Base-by-base conservation (phyloP, 2,888 invertebrate genomes). In the Agrochola macilenta region DNA sequence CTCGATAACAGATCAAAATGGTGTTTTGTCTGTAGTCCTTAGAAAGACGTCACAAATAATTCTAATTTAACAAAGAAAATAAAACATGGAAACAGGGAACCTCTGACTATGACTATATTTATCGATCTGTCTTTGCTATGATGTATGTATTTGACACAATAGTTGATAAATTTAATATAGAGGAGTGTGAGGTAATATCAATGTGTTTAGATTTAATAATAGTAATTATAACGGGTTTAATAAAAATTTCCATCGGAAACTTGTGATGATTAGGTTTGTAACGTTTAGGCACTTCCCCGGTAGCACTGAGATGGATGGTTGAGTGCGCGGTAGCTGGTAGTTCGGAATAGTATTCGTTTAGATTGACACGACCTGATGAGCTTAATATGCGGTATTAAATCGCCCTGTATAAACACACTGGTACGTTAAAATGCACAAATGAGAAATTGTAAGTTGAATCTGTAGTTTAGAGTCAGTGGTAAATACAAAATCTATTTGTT, bases 61-160 rank as follows among this genome's bases (percentile, higher is more conserved):
- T 81, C 61, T 79, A 81, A 87, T 82, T 68, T 86, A 83, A 88
- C 82, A 81, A 71, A 76, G 82, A 83, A 88, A 76, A 78, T 83
- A 85, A 87, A 88, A 89, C 89, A 91, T 90, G 85, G 90, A 93
- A 94, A 94, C 93, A 94, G 94, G 94, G 94, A 93, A 91, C 88
- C 91, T 91, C 88, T 91, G 90, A 90, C 88, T 92, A 89, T 85
- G 90, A 90, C 89, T 92, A 90, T 91, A 91, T 93, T 92, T 91
- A 91, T 93, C 85, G 89, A 92, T 90, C 91, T 92, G 90, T 92
- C 90, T 92, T 90, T 89, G 86, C 87, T 90, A 86, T 84, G 84
- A 86, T 82, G 84, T 85, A 81, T 88, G 81, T 81, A 78, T 78
- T 78, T 74, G 73, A 76, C 81, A 82, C 80, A 74, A 79, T 87